Conservation (phyloP, 37 sponge, comb jelly and placozoan species). For the Oopsacas minuta region DNA sequence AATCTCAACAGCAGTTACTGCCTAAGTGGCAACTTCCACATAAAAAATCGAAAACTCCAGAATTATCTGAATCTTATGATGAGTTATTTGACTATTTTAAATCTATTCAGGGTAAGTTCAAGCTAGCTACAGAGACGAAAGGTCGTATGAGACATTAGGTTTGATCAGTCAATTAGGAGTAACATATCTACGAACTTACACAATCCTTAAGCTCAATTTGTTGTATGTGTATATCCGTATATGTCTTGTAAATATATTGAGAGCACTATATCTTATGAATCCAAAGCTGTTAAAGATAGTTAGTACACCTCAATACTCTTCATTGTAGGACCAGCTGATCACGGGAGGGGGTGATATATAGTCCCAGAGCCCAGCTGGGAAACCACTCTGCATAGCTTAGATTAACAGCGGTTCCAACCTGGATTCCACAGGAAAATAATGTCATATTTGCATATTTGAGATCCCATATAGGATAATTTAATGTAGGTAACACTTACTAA, state of each 20-base stretch:
- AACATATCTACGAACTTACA: neutral
- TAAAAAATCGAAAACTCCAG: neutral
- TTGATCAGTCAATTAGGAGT: neutral
- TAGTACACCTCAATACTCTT: no score
- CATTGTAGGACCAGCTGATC: no score
- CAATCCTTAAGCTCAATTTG: neutral
- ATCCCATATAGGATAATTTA: neutral
- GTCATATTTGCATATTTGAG: neutral
- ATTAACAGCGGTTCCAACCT: no score
- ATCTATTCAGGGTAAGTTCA: neutral
- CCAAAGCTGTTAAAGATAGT: no score
- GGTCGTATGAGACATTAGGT: neutral
- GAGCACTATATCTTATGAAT: no score
- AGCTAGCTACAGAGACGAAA: neutral
- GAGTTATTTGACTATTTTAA: neutral
- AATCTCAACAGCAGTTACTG: neutral
- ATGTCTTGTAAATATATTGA: neutral
- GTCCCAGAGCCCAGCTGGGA: no score
- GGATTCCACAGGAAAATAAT: no score
- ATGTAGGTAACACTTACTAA: neutral
- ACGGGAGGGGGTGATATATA: no score
- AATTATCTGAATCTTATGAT: neutral
- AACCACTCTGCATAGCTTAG: no score
- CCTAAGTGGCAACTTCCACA: neutral
- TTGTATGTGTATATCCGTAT: neutral